phyloP scores from a whole-genome alignment of 2,888 invertebrate species.

The Andrena chrysosceles region DNA sequence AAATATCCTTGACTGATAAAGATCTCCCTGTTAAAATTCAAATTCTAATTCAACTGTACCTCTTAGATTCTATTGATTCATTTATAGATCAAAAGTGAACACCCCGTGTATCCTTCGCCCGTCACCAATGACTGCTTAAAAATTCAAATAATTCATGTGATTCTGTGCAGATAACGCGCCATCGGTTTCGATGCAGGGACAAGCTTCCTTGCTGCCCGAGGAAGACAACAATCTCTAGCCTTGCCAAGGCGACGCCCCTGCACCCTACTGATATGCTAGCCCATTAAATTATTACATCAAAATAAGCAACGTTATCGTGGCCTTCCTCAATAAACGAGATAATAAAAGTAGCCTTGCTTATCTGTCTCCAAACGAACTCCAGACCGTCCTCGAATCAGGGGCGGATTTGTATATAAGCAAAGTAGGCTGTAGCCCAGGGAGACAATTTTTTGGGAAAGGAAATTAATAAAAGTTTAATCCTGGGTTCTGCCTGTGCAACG shows the following conservation, averaged over 20 bases:
- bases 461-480: too few species aligned
- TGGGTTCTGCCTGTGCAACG: slow-evolving; percentile 82
- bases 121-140: not conserved
- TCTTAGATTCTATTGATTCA: too few species aligned
- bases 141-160: not conserved
- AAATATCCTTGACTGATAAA: too few species aligned
- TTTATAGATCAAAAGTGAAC: too few species aligned
- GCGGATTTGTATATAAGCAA: too few species aligned
- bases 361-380: not conserved
- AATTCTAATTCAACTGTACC: too few species aligned
- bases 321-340: slow-evolving; percentile 1
- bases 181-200: slow-evolving; percentile 18
- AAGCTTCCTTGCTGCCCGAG: not conserved
- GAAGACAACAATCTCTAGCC: slow-evolving; percentile 17
- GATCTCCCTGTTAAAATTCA: too few species aligned
- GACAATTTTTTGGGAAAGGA: too few species aligned
- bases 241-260: not conserved
- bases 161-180: not conserved
- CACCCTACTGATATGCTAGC: not conserved
- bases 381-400: too few species aligned
- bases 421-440: too few species aligned
- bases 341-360: not conserved
- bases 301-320: not conserved
- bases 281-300: not conserved
- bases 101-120: too few species aligned